Percentiles rank a stretch among this genome's conserved stretches.
phyloP scores from a whole-genome alignment of 2,797 vertebrate genomes.

The Anguilla pacifica region DNA sequence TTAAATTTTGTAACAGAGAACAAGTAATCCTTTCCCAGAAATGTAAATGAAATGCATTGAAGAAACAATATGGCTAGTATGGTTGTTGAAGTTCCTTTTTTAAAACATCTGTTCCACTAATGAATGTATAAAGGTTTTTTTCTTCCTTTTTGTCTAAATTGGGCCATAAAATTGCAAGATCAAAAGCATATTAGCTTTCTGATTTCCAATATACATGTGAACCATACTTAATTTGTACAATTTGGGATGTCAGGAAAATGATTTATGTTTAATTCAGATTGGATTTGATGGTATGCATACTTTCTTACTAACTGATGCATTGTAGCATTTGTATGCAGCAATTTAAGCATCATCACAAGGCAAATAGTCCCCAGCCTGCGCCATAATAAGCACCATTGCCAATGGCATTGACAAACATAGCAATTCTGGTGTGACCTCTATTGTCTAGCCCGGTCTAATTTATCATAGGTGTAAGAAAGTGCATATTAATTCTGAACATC shows the following conservation, averaged over 20 bases:
- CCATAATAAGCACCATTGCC: conserved; percentile 14
- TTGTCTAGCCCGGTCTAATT: conserved; percentile 62
- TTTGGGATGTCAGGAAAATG: background rate
- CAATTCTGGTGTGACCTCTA: conserved; percentile 58
- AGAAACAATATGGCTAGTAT: background rate
- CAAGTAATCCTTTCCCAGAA: background rate
- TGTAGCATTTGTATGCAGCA: conserved; percentile 12
- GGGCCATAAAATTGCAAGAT: background rate
- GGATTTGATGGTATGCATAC: conserved; percentile 11
- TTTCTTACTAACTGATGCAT: background rate
- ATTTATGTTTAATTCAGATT: background rate
- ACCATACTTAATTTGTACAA: background rate
- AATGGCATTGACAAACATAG: conserved; percentile 44
- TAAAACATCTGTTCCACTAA: background rate
- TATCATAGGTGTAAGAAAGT: conserved; percentile 54
- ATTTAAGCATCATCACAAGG: conserved; percentile 3
- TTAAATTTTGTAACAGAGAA: background rate
- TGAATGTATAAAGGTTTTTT: background rate
- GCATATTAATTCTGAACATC: conserved; percentile 66
- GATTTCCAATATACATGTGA: background rate
- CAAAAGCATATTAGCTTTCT: background rate
- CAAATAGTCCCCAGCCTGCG: conserved; percentile 9
- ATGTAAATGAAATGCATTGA: background rate
- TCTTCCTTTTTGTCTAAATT: background rate
- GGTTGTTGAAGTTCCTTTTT: background rate